Base-by-base conservation (phyloP, 2,888 invertebrate genomes). In the Serrognathus titanus region DNA sequence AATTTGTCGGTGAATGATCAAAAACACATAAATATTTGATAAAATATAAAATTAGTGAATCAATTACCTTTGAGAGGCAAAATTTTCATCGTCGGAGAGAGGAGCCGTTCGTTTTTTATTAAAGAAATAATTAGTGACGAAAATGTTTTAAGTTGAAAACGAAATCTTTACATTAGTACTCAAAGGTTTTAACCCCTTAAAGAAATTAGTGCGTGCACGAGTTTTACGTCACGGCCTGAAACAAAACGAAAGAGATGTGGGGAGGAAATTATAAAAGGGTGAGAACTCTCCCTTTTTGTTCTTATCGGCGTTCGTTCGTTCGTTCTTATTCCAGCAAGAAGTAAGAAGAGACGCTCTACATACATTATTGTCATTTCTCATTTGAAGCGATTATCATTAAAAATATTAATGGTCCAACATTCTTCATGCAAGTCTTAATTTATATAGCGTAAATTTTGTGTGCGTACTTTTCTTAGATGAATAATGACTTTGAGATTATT, bases 351-450 rank as follows among this genome's bases (percentile, higher is more conserved):
- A 71, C 63, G 72, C 71, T 73, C 74, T 72, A 75, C 74, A 75
- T 75, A 75, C 74, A 76, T 75, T 75, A 75, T 75, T 76, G 75
- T 75, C 75, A 74, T 75, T 75, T 72, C 74, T 74, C 75, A 74
- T 74, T 75, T 71, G 64, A 66, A 68, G 69, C 74, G 76, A 77
- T 76, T 75, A 76, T 76, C 77, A 76, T 77, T 76, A 77, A 77
- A 78, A 78, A 78, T 78, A 77, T 78, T 78, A 77, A 76, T 75
- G 75, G 73, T 69, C 68, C 66, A 64, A 71, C 75, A 76, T 76
- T 75, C 75, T 76, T 77, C 76, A 75, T 72, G 75, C 69, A 67
- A 71, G 72, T 71, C 72, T 73, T 74, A 74, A 75, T 75, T 75
- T 73, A 73, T 75, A 73, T 72, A 65, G 68, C 70, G 71, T 65